Evolutionary conservation across 2,113 vertebrate species (phyloP).

Genomic region (Erythrocebus patas): DNA sequence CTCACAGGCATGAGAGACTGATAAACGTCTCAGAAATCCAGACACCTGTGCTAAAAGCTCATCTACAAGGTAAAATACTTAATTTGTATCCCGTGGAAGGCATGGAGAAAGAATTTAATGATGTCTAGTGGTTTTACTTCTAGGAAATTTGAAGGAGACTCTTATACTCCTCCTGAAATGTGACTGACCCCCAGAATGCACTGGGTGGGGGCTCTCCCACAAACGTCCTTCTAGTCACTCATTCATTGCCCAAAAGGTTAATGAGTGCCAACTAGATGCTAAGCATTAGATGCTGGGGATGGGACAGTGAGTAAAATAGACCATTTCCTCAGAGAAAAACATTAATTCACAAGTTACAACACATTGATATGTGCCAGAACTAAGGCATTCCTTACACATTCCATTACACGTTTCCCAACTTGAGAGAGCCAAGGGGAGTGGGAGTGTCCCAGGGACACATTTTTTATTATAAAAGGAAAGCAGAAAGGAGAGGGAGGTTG

Average conservation of each 20-base stretch:
- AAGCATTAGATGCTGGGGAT: neutral
- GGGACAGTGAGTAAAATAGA: neutral
- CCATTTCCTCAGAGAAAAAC: neutral
- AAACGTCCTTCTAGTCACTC: neutral
- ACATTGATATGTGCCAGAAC: neutral
- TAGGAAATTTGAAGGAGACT: neutral
- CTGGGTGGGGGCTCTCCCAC: fast-evolving
- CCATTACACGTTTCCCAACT: neutral
- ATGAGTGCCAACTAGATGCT: neutral
- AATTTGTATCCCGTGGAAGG: neutral
- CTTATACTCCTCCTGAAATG: neutral
- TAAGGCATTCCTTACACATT: neutral
- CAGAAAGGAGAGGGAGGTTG: neutral
- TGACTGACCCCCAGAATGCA: neutral
- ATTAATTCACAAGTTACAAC: neutral
- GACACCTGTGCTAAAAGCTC: neutral
- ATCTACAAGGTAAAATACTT: neutral
- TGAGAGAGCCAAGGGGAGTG: neutral
- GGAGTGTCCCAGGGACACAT: too few species aligned
- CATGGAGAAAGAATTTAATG: neutral
- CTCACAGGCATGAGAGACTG: neutral
- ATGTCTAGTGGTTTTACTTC: neutral
- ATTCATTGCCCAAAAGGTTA: neutral
- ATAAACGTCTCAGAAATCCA: neutral
- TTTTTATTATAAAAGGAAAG: neutral